Conservation (phyloP, 2,113 vertebrate species). For the Malurus cyaneus region DNA sequence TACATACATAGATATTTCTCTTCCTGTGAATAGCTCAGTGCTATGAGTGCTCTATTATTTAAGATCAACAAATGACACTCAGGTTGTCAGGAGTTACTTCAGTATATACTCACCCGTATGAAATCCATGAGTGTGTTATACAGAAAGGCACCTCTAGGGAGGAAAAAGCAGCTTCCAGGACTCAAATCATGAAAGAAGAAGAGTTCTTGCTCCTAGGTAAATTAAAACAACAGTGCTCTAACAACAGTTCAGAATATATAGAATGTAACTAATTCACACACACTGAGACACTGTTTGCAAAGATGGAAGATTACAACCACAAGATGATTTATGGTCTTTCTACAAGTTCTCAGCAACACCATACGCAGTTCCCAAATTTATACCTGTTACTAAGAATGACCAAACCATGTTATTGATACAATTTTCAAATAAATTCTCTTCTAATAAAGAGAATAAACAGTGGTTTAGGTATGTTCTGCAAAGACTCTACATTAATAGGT, state of each 20-base stretch:
- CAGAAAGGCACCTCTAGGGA: slow-evolving; percentile 89
- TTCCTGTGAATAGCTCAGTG: background rate
- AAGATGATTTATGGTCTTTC: background rate
- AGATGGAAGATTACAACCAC: background rate
- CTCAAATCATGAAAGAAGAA: slow-evolving; percentile 98
- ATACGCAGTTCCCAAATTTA: background rate
- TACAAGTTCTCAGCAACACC: background rate
- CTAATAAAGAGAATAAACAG: background rate
- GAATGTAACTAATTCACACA: background rate
- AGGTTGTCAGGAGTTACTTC: background rate
- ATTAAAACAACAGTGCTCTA: background rate
- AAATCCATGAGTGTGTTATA: slow-evolving; percentile 89
- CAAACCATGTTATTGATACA: background rate
- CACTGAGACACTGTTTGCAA: background rate
- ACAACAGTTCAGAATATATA: background rate
- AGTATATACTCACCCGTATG: slow-evolving; percentile 81
- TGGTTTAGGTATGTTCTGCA: background rate
- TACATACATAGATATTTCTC: background rate
- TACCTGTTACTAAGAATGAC: background rate
- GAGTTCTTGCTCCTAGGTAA: slow-evolving; percentile 90
- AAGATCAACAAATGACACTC: background rate
- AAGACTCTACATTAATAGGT: background rate
- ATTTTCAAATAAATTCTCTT: background rate
- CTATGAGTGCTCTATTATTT: background rate
- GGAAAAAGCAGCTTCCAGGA: slow-evolving; percentile 95